Percentiles rank a stretch among this genome's conserved stretches.
These are phyloP conservation scores for Paratilapia polleni DNA, from an alignment of 2,113 vertebrate genomes.

Conservation along the genomic window DNA sequence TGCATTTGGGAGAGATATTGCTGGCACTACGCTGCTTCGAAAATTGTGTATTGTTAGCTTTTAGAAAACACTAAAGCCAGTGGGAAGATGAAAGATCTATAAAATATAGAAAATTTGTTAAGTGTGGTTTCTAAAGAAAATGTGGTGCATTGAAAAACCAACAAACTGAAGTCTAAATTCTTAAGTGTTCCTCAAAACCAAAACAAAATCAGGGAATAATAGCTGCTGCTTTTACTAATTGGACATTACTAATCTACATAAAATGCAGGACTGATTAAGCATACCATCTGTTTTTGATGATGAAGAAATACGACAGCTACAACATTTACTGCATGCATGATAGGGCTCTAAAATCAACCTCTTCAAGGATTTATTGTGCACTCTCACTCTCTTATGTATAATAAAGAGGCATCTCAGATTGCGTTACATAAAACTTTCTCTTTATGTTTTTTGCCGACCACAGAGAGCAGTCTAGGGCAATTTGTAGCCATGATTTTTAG, in stretches of 20 bases:
- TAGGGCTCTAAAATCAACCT: neutral
- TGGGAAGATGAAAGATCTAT: slow-evolving; percentile 8
- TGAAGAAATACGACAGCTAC: slow-evolving; percentile 9
- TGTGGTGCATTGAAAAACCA: neutral
- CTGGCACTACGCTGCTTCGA: neutral
- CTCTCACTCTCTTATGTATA: slow-evolving; percentile 1
- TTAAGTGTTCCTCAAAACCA: neutral
- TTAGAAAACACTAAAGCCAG: neutral
- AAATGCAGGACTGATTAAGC: slow-evolving; percentile 4
- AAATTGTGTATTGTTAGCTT: slow-evolving; percentile 14
- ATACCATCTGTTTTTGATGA: slow-evolving; percentile 24
- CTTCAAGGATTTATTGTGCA: slow-evolving; percentile 13
- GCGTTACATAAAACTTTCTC: slow-evolving; percentile 7
- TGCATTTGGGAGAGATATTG: slow-evolving; percentile 1
- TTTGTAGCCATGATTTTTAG: neutral
- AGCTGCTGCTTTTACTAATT: neutral
- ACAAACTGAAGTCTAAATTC: neutral
- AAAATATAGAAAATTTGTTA: neutral
- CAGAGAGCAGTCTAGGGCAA: rapidly evolving
- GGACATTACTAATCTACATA: neutral
- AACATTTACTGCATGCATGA: neutral
- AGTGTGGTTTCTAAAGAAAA: neutral
- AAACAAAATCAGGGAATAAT: neutral
- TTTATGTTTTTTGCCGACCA: neutral
- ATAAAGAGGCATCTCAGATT: slow-evolving; percentile 8